Evolutionary conservation across 2,888 invertebrate genomes (phyloP).

Genomic region (Drosophila robusta): DNA sequence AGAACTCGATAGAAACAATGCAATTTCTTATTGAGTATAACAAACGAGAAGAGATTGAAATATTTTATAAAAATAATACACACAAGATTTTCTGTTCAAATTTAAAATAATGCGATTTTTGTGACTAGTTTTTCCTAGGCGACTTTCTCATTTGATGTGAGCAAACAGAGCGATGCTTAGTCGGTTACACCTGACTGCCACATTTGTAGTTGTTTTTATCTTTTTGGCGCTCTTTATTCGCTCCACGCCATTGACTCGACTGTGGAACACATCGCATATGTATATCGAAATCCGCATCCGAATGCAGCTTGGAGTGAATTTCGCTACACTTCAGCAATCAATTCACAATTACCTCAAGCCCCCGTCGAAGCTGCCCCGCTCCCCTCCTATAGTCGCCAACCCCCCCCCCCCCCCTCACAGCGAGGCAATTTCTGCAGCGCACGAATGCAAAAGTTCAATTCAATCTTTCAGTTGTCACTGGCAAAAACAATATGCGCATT

Average conservation of each 20-base stretch:
- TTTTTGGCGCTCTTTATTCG: background rate
- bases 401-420: background rate
- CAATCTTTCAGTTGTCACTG: slow-evolving; percentile 82
- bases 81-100: too few species aligned
- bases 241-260: background rate
- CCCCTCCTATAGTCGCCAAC: background rate
- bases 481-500: slow-evolving; percentile 66
- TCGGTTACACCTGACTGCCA: background rate
- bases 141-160: too few species aligned
- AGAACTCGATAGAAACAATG: too few species aligned
- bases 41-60: too few species aligned
- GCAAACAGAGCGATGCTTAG: background rate
- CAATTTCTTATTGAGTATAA: too few species aligned
- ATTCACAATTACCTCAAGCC: slow-evolving; percentile 65
- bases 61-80: too few species aligned
- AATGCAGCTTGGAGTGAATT: slow-evolving; percentile 47
- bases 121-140: too few species aligned
- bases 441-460: slow-evolving; percentile 77
- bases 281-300: background rate
- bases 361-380: background rate
- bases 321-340: slow-evolving; percentile 71
- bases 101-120: too few species aligned
- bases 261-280: background rate
- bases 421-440: slow-evolving; percentile 32
- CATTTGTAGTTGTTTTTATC: background rate